Evolutionary conservation across 2,113 vertebrate species (phyloP).

Genomic region (Coregonus clupeaformis): DNA sequence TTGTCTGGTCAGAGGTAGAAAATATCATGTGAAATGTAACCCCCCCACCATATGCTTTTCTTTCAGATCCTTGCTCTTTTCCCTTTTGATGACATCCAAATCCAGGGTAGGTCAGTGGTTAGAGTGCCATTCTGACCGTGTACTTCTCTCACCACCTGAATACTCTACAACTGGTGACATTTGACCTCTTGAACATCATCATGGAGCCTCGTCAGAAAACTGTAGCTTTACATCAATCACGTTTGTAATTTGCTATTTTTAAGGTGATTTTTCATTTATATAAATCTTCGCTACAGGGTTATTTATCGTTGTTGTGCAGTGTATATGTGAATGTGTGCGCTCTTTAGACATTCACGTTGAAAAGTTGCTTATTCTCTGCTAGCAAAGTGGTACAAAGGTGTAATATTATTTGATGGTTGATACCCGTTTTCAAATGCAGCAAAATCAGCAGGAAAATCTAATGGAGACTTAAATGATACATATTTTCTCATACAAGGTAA

Average conservation of each 20-base stretch:
- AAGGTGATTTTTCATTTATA: background rate
- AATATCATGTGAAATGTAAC: constrained; percentile 10
- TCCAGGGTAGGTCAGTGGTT: constrained; percentile 87
- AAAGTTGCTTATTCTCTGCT: background rate
- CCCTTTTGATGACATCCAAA: constrained; percentile 96
- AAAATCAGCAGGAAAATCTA: no score
- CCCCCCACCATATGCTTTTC: constrained; percentile 36
- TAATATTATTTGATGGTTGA: background rate
- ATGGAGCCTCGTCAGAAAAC: background rate
- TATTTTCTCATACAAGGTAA: no score
- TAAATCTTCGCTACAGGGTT: background rate
- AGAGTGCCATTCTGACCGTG: constrained; percentile 67
- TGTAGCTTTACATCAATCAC: background rate
- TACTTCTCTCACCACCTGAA: constrained; percentile 18
- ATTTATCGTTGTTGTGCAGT: background rate
- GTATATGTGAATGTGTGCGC: no score
- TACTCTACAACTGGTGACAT: constrained; percentile 15
- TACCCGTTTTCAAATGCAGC: background rate
- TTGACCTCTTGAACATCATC: background rate
- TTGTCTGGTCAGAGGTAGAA: no score
- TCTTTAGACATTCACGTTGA: background rate
- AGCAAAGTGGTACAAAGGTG: background rate
- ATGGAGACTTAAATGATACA: no score
- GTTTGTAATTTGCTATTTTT: background rate
- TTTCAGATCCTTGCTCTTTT: constrained; percentile 89